Evolutionary conservation across 2,888 invertebrate species (phyloP), one percentile per base, ranked within the genome.

Genomic region (Ctena decussata): DNA sequence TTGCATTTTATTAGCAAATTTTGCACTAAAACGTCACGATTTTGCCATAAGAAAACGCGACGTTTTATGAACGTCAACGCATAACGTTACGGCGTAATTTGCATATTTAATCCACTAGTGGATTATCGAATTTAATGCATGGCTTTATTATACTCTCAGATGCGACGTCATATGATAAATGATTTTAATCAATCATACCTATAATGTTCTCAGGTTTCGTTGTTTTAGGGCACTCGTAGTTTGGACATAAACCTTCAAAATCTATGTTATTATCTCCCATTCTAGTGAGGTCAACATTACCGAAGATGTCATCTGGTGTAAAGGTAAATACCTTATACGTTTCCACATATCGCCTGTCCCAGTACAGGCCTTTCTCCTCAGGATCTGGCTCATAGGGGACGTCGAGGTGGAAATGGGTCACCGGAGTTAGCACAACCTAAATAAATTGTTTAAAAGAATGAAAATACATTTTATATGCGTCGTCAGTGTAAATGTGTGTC

Each of bases 281-380:
- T 30, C 79, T n/a, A 18, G 83, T 85, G 18, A 87, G 84, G n/a
- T 92, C 90, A 0, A 88, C 89, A 75, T 93, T 94, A 30, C 65
- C 74, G 53, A 90, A 91, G 6, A 92, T 78, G 72, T 91, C 77
- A 35, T 90, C 90, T 0, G 94, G 94, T 79, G 92, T 90, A 78
- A 92, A 94, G 15, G 85, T 85, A 79, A 94, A 94, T 0, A 90
- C 88, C 71, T 91, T 93, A 24, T 83, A 84, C 0, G 93, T 93
- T 89, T 93, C 91, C 0, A 91, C 91, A 87, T 87, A 95, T 18
- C 94, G 86, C 0, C 94, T 90, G 0, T 94, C 95, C 95, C 95
- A 95, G 82, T 94, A 93, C 35, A 92, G 87, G 0, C 95, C 95
- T 24, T 93, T 84, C 85, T 94, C 94, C 37, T 93, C 92, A 0